phyloP scores from a whole-genome alignment of 2,113 vertebrate species.

The Tringa solitaria region DNA sequence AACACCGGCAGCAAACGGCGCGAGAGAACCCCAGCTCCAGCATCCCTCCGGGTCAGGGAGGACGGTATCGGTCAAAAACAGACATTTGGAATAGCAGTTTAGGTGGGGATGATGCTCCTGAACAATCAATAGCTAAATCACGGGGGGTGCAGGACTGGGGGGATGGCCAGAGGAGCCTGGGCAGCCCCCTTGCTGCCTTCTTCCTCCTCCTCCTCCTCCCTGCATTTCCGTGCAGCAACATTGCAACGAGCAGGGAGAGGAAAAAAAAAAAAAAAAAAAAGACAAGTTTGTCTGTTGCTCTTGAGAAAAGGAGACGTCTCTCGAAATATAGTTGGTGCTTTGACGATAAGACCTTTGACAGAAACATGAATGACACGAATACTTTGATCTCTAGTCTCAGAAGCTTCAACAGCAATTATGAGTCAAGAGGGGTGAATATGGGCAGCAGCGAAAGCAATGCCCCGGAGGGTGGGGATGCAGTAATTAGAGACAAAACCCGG shows the following conservation, averaged over 20 bases:
- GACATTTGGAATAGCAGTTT: not conserved
- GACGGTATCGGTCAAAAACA: fast-evolving
- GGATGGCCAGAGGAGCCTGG: not conserved
- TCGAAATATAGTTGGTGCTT: conserved; percentile 40
- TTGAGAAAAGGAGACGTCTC: conserved; percentile 9
- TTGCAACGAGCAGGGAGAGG: not conserved
- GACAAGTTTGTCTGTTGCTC: conserved; percentile 13
- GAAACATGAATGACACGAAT: conserved; percentile 43
- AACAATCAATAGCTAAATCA: not conserved
- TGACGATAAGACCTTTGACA: conserved; percentile 55
- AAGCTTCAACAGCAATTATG: conserved; percentile 56
- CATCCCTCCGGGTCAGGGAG: fast-evolving
- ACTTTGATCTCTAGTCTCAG: conserved; percentile 62
- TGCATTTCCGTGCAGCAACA: not conserved
- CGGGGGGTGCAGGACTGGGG: not conserved
- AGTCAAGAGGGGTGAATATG: conserved; percentile 59
- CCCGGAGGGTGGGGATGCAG: conserved; percentile 9
- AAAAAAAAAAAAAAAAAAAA: not conserved
- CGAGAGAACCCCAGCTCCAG: not conserved
- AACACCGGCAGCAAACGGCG: not conserved
- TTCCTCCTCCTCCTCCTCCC: not conserved
- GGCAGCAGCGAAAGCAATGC: conserved; percentile 44
- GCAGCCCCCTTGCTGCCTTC: not conserved
- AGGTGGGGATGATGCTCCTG: fast-evolving
- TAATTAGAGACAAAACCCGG: conserved; percentile 43